Evolutionary conservation across 2,113 vertebrate species (phyloP).

Genomic region (Micronisus gabar): DNA sequence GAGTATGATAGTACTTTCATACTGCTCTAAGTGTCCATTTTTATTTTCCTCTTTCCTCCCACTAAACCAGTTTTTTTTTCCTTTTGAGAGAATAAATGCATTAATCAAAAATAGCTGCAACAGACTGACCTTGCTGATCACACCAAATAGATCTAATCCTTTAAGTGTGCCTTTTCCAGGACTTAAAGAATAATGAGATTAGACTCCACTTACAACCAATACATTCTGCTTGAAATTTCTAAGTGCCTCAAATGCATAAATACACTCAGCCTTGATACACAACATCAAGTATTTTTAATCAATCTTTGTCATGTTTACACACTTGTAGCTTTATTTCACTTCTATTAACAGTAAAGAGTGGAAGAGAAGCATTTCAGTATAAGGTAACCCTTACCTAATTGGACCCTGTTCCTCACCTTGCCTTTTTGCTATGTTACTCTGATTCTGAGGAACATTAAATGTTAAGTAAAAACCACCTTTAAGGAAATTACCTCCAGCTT

Average conservation of each 20-base stretch:
- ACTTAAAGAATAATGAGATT: background rate
- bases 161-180: background rate
- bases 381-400: background rate
- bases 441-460: background rate
- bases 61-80: background rate
- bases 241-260: background rate
- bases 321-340: background rate
- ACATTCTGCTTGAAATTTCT: background rate
- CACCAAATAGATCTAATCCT: background rate
- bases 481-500: background rate
- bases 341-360: background rate
- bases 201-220: background rate
- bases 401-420: background rate
- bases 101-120: background rate
- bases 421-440: background rate
- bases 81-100: background rate
- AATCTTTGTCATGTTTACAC: background rate
- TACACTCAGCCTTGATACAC: background rate
- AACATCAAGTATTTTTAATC: background rate
- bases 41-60: background rate
- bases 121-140: background rate
- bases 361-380: background rate
- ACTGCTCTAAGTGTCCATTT: background rate
- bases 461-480: background rate
- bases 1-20: background rate